Percentiles rank a stretch among this genome's conserved stretches.
These are phyloP conservation scores for Enteromius argenteus DNA, from an alignment of 2,797 vertebrate genomes.

Conservation along the genomic window DNA sequence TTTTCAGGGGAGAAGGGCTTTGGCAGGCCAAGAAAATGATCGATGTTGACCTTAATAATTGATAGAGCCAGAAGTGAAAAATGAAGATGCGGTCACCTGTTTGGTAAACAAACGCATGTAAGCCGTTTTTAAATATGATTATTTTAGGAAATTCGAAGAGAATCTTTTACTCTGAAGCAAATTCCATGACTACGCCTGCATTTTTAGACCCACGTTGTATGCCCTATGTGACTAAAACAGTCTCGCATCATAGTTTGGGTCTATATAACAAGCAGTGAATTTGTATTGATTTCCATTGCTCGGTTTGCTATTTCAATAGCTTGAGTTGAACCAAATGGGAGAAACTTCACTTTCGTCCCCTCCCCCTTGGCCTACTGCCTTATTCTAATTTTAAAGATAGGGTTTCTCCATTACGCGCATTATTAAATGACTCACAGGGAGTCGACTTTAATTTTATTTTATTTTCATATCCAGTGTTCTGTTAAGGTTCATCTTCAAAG, in stretches of 20 bases:
- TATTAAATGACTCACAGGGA: background rate
- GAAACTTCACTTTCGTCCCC: slow-evolving; percentile 52
- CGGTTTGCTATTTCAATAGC: slow-evolving; percentile 77
- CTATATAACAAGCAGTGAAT: slow-evolving; percentile 69
- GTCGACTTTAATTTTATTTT: background rate
- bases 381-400: slow-evolving; percentile 4
- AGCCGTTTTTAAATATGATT: slow-evolving; percentile 19
- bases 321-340: slow-evolving; percentile 74
- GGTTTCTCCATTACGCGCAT: background rate
- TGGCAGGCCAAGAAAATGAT: slow-evolving; percentile 78
- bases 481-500: background rate
- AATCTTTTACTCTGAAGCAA: background rate
- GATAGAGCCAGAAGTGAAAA: slow-evolving; percentile 76
- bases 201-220: background rate
- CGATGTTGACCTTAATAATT: slow-evolving; percentile 84
- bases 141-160: background rate
- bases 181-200: background rate
- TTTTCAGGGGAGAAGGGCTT: slow-evolving; percentile 71
- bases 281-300: slow-evolving; percentile 83
- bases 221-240: background rate
- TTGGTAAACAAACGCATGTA: slow-evolving; percentile 39
- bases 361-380: background rate
- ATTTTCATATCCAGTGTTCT: background rate
- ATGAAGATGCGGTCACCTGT: slow-evolving; percentile 63
- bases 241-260: background rate